Percentiles rank a stretch among this genome's conserved stretches.
Evolutionary conservation across 2,113 vertebrate genomes (phyloP).

Genomic region (Phalacrocorax carbo): DNA sequence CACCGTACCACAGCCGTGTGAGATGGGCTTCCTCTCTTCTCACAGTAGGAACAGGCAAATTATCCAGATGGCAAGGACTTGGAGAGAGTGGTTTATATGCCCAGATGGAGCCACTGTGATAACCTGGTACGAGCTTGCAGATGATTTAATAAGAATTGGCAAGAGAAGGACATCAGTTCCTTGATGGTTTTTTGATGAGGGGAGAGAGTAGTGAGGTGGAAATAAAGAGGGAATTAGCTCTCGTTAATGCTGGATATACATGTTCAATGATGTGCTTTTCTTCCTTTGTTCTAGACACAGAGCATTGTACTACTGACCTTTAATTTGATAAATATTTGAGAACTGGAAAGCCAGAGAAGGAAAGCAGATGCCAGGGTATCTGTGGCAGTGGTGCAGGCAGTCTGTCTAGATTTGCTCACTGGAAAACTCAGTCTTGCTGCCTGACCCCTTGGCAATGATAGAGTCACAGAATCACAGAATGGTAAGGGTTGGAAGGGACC

Average conservation of each 20-base stretch:
- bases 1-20: fast-evolving
- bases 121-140: neutral
- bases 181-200: neutral
- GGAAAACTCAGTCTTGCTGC: neutral
- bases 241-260: neutral
- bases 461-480: neutral
- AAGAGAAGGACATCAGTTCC: neutral
- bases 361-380: neutral
- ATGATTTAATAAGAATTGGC: constrained; percentile 25
- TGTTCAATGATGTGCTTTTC: neutral
- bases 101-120: neutral
- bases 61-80: neutral
- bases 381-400: neutral
- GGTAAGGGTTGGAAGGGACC: no score
- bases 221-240: constrained; percentile 11
- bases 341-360: neutral
- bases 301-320: neutral
- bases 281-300: neutral
- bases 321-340: neutral
- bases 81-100: neutral
- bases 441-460: neutral
- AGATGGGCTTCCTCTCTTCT: neutral
- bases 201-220: neutral
- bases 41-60: neutral
- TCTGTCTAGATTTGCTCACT: neutral